Base-by-base conservation (phyloP, 1,140 invertebrate genomes). In the Daktulosphaira vitifoliae region DNA sequence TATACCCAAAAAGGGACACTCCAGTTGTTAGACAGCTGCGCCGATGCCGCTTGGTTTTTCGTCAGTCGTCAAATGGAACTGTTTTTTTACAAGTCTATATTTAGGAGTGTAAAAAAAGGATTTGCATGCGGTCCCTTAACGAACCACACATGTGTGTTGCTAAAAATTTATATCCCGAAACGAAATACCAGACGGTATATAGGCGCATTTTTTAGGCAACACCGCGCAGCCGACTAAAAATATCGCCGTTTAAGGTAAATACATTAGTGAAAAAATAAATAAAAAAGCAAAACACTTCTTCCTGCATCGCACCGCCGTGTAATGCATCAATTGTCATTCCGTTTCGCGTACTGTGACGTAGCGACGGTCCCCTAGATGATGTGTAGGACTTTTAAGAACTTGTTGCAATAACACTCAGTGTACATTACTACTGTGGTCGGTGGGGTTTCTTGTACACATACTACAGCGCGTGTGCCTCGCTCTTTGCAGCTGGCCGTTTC, bases 91-190 rank as follows among this genome's bases (percentile, higher is more conserved):
- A 33, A 33, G 29, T 62, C 56, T 62, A 62, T 62, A 48, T 62
- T 62, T 62, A 62, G 56, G 26, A 22, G 25, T 46, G 42, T 48
- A 62, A 62, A 62, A 62, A 62, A 62, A 62, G 56, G 56, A 62
- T 62, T 62, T 62, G 56, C 56, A 62, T 62, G 56, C 56, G 56
- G 56, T 62, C 56, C 56, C 56, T 37, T 62, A 62, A 62, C 22
- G 56, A 62, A 62, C 56, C 56, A 62, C 56, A 62, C 42, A 8
- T 62, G 56, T 62, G 56, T 33, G 54, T 59, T 59, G 56, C 56
- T 62, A 62, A 62, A 62, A 62, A 62, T 62, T 62, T 62, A 62
- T 62, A 46, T 62, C 18, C 56, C 56, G 56, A 62, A 62, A 62
- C 56, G 56, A 62, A 62, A 62, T 46, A 46, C 56, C 56, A 62